Evolutionary conservation across 1,140 invertebrate genomes (phyloP), one percentile per base, ranked within the genome.

Genomic region (Aphidius gifuensis): DNA sequence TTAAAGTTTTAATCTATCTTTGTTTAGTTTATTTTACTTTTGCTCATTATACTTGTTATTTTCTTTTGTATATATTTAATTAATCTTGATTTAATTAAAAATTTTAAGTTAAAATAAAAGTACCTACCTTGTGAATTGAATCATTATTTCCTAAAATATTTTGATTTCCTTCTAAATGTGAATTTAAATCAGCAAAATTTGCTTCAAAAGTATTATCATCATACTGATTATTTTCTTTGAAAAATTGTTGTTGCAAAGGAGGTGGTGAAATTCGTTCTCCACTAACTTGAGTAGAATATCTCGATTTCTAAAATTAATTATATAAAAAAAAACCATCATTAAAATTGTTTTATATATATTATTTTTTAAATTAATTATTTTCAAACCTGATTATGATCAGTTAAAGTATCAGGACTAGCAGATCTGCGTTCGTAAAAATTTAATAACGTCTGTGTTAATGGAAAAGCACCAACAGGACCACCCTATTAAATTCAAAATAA

Each of bases 241-340:
- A 32, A 32, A 82, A 66, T 48, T 77, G 69, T 2, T 82, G 82
- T 43, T 84, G 83, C n/a, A 84, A 84, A 11, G 82, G 83, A 39
- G 83, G 83, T 2, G 83, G 81, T 60, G 83, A 83, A 60, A 84
- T 74, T 59, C 84, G 82, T 64, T 86, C 84, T 58, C 84, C 81
- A 7, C 69, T 74, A 42, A 69, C 70, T 39, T 70, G 71, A 45
- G 66, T 70, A 11, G 66, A 68, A 66, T 83, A 84, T 48, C 83
- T 80, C 39, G 83, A 42, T n/a, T 55, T 32, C 23, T 32, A 55
- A 43, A 42, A 55, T 42, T 42, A 80, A 72, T 86, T 85, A 85
- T 87, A 80, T 4, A 81, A 82, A 49, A 65, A 64, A 68, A 2
- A 44, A 44, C 0, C 1, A 44, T 44, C 4, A 5, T 44, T 44